Evolutionary conservation across 1,140 invertebrate genomes (phyloP).

Genomic region (Papilio dardanus): DNA sequence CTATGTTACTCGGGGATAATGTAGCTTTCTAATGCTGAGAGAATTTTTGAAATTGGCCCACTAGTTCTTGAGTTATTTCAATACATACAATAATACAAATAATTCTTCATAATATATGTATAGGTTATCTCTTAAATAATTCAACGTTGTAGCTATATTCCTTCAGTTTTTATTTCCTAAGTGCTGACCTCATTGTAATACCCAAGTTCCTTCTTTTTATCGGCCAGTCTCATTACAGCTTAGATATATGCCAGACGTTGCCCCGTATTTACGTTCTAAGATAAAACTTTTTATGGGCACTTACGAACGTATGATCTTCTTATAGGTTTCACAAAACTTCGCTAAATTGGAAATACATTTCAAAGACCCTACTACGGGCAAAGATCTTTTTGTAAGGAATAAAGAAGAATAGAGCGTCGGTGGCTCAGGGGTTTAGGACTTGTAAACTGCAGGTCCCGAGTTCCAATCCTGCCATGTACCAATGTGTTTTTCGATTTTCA

Average conservation of each 20-base stretch:
- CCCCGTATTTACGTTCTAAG: conserved; percentile 7
- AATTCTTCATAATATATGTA: too few relatives aligned
- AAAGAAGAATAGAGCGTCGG: too few relatives aligned
- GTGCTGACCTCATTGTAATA: neutral
- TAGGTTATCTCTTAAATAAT: neutral
- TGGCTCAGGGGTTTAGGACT: too few relatives aligned
- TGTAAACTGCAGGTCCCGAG: too few relatives aligned
- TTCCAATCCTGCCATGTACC: too few relatives aligned
- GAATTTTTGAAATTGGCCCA: too few relatives aligned
- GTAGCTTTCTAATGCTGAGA: too few relatives aligned
- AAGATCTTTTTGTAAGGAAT: neutral
- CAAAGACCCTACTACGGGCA: neutral
- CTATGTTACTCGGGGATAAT: too few relatives aligned
- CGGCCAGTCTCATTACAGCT: neutral
- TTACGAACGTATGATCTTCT: conserved; percentile 8
- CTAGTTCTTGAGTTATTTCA: too few relatives aligned
- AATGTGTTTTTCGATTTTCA: too few relatives aligned
- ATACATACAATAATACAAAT: too few relatives aligned
- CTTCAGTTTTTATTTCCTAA: neutral
- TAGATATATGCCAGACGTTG: conserved; percentile 18
- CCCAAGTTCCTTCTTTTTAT: conserved; percentile 2
- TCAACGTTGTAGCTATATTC: neutral
- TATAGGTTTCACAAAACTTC: neutral
- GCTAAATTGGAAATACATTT: conserved; percentile 6
- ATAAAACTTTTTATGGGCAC: conserved; percentile 15